phyloP scores from a whole-genome alignment of 2,888 invertebrate species.

The Lycaena phlaeas region DNA sequence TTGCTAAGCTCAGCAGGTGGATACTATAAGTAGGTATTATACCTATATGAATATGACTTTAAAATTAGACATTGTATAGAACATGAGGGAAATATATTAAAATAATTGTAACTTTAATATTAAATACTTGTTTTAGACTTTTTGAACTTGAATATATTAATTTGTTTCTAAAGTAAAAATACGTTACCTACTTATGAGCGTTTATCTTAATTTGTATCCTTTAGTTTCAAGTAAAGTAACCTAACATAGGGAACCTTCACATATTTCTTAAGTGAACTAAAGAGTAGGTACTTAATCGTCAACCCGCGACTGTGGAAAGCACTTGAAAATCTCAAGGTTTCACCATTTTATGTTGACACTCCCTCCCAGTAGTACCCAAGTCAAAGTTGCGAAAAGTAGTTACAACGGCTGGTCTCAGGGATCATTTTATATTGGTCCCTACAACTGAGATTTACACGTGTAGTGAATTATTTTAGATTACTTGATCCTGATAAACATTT shows the following conservation, averaged over 20 bases:
- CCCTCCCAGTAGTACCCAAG: conserved; percentile 32
- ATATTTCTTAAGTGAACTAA: conserved; percentile 66
- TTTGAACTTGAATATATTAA: too few relatives aligned
- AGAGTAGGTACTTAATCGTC: conserved; percentile 45
- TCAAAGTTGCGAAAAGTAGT: conserved; percentile 32
- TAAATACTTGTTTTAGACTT: too few relatives aligned
- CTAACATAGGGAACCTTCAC: conserved; percentile 58
- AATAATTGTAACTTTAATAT: too few relatives aligned
- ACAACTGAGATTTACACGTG: background rate
- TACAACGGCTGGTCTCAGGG: conserved; percentile 34
- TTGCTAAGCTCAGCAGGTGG: too few relatives aligned
- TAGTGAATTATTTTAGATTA: background rate
- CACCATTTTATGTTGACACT: conserved; percentile 40
- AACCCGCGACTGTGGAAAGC: conserved; percentile 38
- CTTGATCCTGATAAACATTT: too few relatives aligned
- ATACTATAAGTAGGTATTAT: too few relatives aligned
- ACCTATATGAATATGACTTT: too few relatives aligned
- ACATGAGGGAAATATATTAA: too few relatives aligned
- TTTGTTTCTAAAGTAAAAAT: too few relatives aligned
- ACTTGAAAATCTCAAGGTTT: conserved; percentile 46
- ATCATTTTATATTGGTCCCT: conserved; percentile 28
- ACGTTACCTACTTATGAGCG: too few relatives aligned
- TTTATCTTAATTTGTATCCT: too few relatives aligned
- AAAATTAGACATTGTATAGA: too few relatives aligned
- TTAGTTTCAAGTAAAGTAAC: conserved; percentile 23